Percentiles rank a stretch among this genome's conserved stretches.
Evolutionary conservation across 2,797 vertebrate genomes (phyloP).

Genomic region (Rhynchotus rufescens): DNA sequence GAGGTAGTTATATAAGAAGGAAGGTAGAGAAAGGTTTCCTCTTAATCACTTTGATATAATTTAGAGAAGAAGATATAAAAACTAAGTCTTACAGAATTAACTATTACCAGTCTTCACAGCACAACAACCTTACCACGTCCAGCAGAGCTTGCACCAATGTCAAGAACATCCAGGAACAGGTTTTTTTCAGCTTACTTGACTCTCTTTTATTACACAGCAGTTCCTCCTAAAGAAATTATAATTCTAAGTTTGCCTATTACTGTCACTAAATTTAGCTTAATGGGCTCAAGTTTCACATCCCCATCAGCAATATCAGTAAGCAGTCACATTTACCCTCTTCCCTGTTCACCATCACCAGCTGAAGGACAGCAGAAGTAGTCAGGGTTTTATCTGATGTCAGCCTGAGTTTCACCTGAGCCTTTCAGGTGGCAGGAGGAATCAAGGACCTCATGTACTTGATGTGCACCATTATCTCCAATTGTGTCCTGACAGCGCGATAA

Average conservation of each 20-base stretch:
- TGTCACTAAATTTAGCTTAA: background rate
- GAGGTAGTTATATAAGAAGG: background rate
- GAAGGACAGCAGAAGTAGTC: background rate
- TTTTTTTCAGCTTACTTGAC: background rate
- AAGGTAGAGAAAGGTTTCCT: background rate
- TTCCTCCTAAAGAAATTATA: background rate
- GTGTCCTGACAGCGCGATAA: background rate
- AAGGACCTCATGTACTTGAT: accelerated
- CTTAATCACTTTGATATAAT: background rate
- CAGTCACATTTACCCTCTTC: background rate
- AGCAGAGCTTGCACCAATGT: background rate
- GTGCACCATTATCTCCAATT: background rate
- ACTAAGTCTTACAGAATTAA: background rate
- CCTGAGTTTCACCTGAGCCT: background rate
- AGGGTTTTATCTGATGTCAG: background rate
- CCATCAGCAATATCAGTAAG: too few relatives aligned
- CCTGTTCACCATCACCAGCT: background rate
- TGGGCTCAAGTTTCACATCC: background rate
- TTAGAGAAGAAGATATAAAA: background rate
- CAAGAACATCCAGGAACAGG: background rate
- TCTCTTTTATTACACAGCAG: background rate
- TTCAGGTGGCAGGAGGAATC: background rate
- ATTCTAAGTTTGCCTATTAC: background rate
- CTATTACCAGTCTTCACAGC: background rate
- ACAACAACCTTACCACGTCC: background rate